These are phyloP conservation scores for Helostoma temminkii DNA, from an alignment of 2,797 vertebrate species.

Conservation along the genomic window DNA sequence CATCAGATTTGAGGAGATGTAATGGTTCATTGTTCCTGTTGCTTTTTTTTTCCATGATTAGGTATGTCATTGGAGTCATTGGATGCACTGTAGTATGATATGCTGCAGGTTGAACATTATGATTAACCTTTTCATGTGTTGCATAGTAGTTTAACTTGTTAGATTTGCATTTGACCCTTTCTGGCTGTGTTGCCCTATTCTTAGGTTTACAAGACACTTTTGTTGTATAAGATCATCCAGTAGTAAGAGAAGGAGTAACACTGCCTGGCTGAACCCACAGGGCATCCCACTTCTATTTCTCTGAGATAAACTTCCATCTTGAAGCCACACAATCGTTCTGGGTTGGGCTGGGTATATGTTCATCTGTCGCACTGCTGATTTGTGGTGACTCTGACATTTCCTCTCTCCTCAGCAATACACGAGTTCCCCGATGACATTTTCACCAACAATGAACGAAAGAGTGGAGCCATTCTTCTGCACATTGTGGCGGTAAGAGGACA, in stretches of 20 bases:
- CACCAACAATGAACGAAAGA: constrained; percentile 88
- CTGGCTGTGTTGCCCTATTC: neutral
- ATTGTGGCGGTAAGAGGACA: constrained; percentile 89
- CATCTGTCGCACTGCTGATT: constrained; percentile 52
- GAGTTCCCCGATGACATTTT: constrained; percentile 96
- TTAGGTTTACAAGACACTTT: neutral
- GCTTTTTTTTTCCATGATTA: constrained; percentile 8
- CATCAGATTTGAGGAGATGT: constrained; percentile 13
- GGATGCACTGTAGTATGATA: constrained; percentile 22
- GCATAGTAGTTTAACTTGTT: too few species aligned
- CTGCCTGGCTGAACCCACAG: neutral
- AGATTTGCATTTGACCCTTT: constrained; percentile 27
- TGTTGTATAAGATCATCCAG: constrained; percentile 1
- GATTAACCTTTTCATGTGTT: constrained; percentile 19
- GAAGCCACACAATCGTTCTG: neutral
- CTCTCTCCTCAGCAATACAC: constrained; percentile 89
- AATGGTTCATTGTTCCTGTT: constrained; percentile 6
- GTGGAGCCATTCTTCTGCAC: constrained; percentile 91
- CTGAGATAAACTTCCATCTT: neutral
- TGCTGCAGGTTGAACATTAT: neutral
- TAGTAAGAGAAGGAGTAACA: neutral
- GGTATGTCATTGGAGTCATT: constrained; percentile 30
- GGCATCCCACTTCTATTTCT: constrained; percentile 2
- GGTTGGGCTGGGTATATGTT: constrained; percentile 15
- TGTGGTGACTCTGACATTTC: constrained; percentile 70